Conservation (phyloP, 2,113 vertebrate species). For the Nansenia antarctica region DNA sequence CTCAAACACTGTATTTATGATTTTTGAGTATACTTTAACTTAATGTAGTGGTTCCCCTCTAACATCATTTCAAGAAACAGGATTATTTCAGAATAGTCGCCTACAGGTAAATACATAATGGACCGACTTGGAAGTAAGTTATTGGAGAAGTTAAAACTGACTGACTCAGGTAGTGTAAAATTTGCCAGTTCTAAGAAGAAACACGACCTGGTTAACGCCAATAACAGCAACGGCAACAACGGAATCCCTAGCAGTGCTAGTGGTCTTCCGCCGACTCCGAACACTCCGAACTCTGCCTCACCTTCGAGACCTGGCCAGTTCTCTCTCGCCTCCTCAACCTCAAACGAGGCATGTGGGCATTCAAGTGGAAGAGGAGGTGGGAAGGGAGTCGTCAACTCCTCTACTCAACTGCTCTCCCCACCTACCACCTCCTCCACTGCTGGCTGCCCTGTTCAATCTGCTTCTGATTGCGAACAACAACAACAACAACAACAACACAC, state of each 20-base stretch:
- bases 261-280: constrained; percentile 46
- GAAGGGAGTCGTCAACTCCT: constrained; percentile 45
- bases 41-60: constrained; percentile 14
- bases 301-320: constrained; percentile 65
- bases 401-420: constrained; percentile 53
- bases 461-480: constrained; percentile 54
- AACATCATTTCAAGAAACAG: constrained; percentile 8
- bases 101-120: constrained; percentile 61
- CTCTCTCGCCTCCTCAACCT: constrained; percentile 55
- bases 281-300: constrained; percentile 43
- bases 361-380: constrained; percentile 58
- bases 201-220: constrained; percentile 74
- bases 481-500: constrained; percentile 45
- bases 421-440: constrained; percentile 31
- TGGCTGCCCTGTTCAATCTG: constrained; percentile 20
- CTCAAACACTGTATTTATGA: constrained; percentile 64
- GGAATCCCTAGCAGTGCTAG: constrained; percentile 45
- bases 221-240: constrained; percentile 65
- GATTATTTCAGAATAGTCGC: constrained; percentile 11
- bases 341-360: constrained; percentile 61
- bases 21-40: constrained; percentile 27
- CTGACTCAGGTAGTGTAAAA: constrained; percentile 84
- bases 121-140: constrained; percentile 84
- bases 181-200: constrained; percentile 83
- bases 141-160: constrained; percentile 82